Evolutionary conservation across 2,113 vertebrate genomes (phyloP), one percentile per base, ranked within the genome.

Genomic region (Hydropotes inermis): DNA sequence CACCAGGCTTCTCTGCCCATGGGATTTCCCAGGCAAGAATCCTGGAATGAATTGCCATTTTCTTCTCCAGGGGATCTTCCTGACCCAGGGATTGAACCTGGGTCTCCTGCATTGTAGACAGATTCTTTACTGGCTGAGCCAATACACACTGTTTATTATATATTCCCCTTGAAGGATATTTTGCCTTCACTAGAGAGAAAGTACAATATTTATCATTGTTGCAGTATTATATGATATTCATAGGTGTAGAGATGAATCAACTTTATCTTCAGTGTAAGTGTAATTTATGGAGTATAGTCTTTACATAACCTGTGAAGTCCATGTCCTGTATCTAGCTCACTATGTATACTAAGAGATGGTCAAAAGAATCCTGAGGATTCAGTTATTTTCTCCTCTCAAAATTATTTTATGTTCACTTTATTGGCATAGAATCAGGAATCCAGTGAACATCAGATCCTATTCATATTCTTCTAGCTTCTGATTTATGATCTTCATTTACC

Each of bases 401-500:
- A 79, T 95, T 93, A 57, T 61, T 92, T 96, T 93, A 88, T 76
- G 47, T 95, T 94, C 57, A 79, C 3, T 81, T 94, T 90, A 27
- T 30, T 81, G 13, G 7, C 36, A 95, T 81, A 93, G 39, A 88
- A 89, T 70, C n/a, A 36, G 57, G 28, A 94, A 11, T 92, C 36
- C 52, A 74, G 16, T 91, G 33, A 95, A 85, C 39, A 79, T 82
- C 79, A 64, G 92, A 50, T 92, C 88, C n/a, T 87, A 7, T 83
- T 95, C 89, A 25, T 89, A 76, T 94, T 87, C 23, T 45, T 87
- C 19, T 64, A 6, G 57, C 33, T 95, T 97, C 47, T 50, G n/a
- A 87, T 96, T 89, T 70, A 45, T 94, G 30, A 64, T 94, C 33
- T 89, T 91, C 86, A 55, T 84, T 95, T 52, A 25, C 58, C 33